A percentile compares a stretch with the other conserved stretches of the same genome.
Evolutionary conservation across 2,888 invertebrate species (phyloP).

Genomic region (Spatulosminthurus flaviceps): DNA sequence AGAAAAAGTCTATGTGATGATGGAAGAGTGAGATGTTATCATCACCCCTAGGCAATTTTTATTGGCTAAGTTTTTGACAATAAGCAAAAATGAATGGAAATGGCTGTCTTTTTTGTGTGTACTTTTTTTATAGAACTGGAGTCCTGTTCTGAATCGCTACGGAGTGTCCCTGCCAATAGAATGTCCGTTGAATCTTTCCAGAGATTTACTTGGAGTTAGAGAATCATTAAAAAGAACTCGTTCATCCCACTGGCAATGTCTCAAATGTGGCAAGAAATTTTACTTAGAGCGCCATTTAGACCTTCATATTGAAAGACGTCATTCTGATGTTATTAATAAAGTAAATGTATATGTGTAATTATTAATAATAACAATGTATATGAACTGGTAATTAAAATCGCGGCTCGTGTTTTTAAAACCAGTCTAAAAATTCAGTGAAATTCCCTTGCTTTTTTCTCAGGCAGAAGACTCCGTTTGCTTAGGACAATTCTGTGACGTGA

Average conservation of each 20-base stretch:
- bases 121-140: conserved; percentile 83
- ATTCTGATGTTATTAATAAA: conserved; percentile 84
- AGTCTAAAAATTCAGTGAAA: no score
- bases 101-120: conserved; percentile 31
- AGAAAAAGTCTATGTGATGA: background rate
- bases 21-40: background rate
- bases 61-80: background rate
- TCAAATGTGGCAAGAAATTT: conserved; percentile 89
- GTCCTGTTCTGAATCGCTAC: conserved; percentile 87
- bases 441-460: conserved; percentile 70
- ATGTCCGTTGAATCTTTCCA: conserved; percentile 87
- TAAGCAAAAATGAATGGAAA: background rate
- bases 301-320: conserved; percentile 87
- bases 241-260: conserved; percentile 89
- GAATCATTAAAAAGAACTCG: conserved; percentile 87
- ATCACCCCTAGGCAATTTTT: background rate
- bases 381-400: no score
- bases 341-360: conserved; percentile 66
- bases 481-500: conserved; percentile 94
- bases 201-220: conserved; percentile 88
- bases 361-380: no score
- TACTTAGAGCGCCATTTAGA: conserved; percentile 88
- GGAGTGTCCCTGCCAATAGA: conserved; percentile 86
- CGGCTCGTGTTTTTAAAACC: no score
- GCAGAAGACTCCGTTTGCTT: conserved; percentile 91